A percentile compares a stretch with the other conserved stretches of the same genome.
Evolutionary conservation across 1,140 invertebrate species (phyloP).

Genomic region (Anastrepha obliqua): DNA sequence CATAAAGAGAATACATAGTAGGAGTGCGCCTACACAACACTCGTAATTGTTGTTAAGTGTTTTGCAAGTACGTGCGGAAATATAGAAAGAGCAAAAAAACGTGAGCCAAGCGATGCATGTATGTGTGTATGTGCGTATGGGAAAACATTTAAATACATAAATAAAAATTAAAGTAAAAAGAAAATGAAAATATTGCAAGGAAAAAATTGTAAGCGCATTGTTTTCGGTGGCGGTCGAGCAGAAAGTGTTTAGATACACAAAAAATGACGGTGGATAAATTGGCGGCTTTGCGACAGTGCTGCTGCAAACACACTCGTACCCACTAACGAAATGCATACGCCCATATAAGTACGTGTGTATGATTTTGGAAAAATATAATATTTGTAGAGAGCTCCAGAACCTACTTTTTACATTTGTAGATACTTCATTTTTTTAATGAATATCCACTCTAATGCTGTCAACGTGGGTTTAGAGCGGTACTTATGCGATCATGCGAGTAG

Average conservation of each 20-base stretch:
- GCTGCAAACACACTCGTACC: neutral
- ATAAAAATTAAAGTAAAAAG: neutral
- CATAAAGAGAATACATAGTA: neutral
- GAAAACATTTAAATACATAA: neutral
- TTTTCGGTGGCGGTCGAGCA: neutral
- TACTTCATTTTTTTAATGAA: neutral
- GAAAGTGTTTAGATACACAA: neutral
- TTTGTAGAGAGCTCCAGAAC: too few relatives aligned
- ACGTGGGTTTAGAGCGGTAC: neutral
- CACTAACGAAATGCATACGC: neutral
- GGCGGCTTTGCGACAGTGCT: neutral
- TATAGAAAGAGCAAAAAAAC: too few relatives aligned
- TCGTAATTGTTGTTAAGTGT: neutral
- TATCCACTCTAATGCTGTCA: neutral
- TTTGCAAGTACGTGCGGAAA: neutral
- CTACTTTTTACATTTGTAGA: too few relatives aligned
- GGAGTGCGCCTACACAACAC: neutral
- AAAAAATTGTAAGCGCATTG: neutral
- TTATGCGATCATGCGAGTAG: too few relatives aligned
- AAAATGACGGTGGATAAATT: neutral
- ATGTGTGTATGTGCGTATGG: neutral
- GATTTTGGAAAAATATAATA: conserved; percentile 38
- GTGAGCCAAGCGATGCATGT: neutral
- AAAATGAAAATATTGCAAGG: neutral
- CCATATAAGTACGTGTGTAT: neutral